These are phyloP conservation scores for Dendrocincla tyrannina DNA, from an alignment of 2,797 vertebrate species.

Conservation along the genomic window DNA sequence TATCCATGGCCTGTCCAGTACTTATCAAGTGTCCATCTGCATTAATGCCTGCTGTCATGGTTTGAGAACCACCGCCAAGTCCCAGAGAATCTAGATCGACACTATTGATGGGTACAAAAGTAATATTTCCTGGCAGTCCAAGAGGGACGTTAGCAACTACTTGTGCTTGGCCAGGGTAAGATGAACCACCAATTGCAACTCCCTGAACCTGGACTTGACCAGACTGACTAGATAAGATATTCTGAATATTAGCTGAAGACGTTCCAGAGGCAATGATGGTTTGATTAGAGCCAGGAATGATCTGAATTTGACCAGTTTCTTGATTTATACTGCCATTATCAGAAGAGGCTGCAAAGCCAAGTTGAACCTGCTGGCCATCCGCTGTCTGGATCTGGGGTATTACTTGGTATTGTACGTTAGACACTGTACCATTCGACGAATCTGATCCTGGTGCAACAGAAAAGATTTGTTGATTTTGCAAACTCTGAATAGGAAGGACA, in stretches of 20 bases:
- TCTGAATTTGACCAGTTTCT: conserved; percentile 97
- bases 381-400: conserved; percentile 98
- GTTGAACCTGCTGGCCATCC: conserved; percentile 91
- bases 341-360: conserved; percentile 90
- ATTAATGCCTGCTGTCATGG: conserved; percentile 96
- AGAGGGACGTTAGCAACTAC: conserved; percentile 97
- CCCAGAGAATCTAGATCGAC: conserved; percentile 98
- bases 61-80: conserved; percentile 92
- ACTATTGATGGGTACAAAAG: conserved; percentile 98
- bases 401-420: conserved; percentile 99
- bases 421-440: conserved; percentile 90
- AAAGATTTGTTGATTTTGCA: conserved; percentile 97
- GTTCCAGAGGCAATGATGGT: conserved; percentile 87
- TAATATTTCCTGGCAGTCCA: conserved; percentile 97
- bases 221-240: conserved; percentile 92
- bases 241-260: conserved; percentile 89
- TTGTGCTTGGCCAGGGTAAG: conserved; percentile 95
- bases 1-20: conserved; percentile 87
- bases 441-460: conserved; percentile 93
- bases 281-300: conserved; percentile 93
- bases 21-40: conserved; percentile 97
- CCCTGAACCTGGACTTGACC: conserved; percentile 95
- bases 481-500: conserved; percentile 95
- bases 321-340: conserved; percentile 92
- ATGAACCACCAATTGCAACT: conserved; percentile 91